A percentile compares a stretch with the other conserved stretches of the same genome.
These are phyloP conservation scores for Falcunculus frontatus DNA, from an alignment of 2,113 vertebrate species.

Conservation along the genomic window DNA sequence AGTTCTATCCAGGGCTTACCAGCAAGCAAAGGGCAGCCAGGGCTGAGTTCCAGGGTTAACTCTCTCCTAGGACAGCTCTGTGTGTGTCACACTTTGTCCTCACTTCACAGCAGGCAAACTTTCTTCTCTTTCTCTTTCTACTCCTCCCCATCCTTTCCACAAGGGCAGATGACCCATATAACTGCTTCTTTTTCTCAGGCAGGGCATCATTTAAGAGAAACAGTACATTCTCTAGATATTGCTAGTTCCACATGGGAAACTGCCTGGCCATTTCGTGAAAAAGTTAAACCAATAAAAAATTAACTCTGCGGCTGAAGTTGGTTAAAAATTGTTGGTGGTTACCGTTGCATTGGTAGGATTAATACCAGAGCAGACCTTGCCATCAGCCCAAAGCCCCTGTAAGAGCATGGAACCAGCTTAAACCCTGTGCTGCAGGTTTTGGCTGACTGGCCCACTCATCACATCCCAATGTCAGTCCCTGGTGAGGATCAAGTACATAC, in stretches of 20 bases:
- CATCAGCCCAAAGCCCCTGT: neutral
- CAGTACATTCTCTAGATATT: neutral
- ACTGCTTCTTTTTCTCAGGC: neutral
- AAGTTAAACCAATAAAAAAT: neutral
- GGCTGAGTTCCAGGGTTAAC: neutral
- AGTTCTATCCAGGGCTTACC: neutral
- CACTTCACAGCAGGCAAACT: neutral
- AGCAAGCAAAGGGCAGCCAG: neutral
- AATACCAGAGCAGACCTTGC: neutral
- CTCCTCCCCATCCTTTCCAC: neutral
- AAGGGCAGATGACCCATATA: neutral
- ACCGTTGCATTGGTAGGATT: neutral
- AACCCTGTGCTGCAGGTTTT: neutral
- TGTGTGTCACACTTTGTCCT: neutral
- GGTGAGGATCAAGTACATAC: too few species aligned
- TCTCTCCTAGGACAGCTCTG: neutral
- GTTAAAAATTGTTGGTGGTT: neutral
- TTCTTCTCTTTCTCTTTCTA: neutral
- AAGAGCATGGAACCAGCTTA: neutral
- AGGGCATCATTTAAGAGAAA: neutral
- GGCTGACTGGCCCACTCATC: neutral
- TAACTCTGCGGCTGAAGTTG: neutral
- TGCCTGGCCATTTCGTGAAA: accelerated
- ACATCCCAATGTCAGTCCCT: neutral
- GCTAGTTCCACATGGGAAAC: neutral